Evolutionary conservation across 1,140 invertebrate species (phyloP).

Genomic region (Pachyrhynchus sulphureomaculatus): DNA sequence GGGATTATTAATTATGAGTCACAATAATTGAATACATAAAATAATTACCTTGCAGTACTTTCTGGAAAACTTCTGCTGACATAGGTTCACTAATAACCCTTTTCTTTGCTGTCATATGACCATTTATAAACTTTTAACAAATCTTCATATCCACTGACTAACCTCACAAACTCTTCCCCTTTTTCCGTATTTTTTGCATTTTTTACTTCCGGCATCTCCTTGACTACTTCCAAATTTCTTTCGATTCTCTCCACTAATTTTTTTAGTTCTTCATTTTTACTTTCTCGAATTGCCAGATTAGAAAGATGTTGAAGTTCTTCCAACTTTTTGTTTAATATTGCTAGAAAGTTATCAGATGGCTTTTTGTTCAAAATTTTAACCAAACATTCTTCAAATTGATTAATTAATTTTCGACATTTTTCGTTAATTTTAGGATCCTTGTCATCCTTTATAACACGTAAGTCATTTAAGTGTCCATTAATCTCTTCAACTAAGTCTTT

Average conservation of each 20-base stretch:
- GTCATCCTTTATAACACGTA: background rate
- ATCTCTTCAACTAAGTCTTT: slow-evolving; percentile 25
- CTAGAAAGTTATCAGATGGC: background rate
- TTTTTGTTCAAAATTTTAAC: slow-evolving; percentile 1
- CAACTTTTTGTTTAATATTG: slow-evolving; percentile 2
- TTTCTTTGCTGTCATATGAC: background rate
- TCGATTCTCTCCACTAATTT: slow-evolving; percentile 9
- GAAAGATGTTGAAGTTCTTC: slow-evolving; percentile 2
- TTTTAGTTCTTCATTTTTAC: slow-evolving; percentile 10
- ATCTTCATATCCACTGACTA: slow-evolving; percentile 1
- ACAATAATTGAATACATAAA: no score
- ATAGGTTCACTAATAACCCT: background rate
- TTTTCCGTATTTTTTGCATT: background rate
- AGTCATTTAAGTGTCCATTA: slow-evolving; percentile 17
- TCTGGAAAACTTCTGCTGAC: no score
- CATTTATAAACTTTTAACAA: background rate
- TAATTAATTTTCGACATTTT: slow-evolving; percentile 12
- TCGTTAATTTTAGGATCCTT: slow-evolving; percentile 1
- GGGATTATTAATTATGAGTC: no score
- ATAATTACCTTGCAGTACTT: no score
- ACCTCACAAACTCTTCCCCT: background rate
- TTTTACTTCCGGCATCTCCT: slow-evolving; percentile 18
- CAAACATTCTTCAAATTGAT: slow-evolving; percentile 30
- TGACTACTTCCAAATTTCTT: slow-evolving; percentile 12
- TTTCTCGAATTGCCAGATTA: slow-evolving; percentile 5